phyloP scores from a whole-genome alignment of 2,113 vertebrate genomes.

The Thymallus thymallus region DNA sequence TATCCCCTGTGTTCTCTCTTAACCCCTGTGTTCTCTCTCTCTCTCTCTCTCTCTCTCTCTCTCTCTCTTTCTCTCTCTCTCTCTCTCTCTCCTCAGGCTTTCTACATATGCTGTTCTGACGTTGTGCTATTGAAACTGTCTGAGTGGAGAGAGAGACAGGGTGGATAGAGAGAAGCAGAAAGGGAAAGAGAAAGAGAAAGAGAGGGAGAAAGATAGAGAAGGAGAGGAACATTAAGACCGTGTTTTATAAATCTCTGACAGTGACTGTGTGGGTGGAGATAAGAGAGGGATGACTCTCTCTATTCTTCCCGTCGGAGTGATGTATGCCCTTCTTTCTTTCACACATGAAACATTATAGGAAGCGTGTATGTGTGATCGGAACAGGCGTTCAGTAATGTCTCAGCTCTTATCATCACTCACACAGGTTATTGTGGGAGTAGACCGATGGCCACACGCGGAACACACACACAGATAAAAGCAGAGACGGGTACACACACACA shows the following conservation, averaged over 20 bases:
- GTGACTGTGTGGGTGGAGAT: conserved; percentile 63
- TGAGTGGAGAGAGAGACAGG: not conserved
- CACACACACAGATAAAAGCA: conserved; percentile 3
- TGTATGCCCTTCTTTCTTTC: conserved; percentile 65
- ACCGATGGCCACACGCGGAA: conserved; percentile 39
- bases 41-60: too few species aligned
- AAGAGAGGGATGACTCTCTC: conserved; percentile 69
- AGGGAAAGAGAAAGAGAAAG: not conserved
- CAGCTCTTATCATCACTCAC: conserved; percentile 64
- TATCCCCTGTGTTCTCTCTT: not conserved
- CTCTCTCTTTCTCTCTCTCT: too few species aligned
- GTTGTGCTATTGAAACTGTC: not conserved
- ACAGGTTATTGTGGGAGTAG: conserved; percentile 54
- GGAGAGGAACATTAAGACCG: conserved; percentile 53
- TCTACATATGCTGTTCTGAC: too few species aligned
- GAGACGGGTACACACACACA: conserved; percentile 27
- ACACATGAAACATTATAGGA: conserved; percentile 60
- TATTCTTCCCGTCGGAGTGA: conserved; percentile 68
- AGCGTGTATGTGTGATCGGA: conserved; percentile 52
- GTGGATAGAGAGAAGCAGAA: not conserved
- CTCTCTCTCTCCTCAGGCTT: too few species aligned
- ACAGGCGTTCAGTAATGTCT: conserved; percentile 53
- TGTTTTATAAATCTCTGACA: conserved; percentile 71
- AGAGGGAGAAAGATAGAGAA: conserved; percentile 24
- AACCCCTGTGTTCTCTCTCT: not conserved